phyloP scores from a whole-genome alignment of 2,797 vertebrate species.

The Sebastes minor region DNA sequence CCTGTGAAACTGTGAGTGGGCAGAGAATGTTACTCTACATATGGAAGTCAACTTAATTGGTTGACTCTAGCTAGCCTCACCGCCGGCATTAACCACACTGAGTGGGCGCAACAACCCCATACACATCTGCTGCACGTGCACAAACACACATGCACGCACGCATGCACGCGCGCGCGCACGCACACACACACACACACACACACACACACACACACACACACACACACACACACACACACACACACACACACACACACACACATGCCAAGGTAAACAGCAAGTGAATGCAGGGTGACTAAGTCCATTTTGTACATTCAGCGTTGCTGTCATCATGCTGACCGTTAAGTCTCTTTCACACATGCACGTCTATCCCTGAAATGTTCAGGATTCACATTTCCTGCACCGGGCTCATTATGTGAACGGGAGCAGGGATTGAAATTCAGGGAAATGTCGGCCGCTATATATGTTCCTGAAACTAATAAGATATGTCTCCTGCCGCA shows the following conservation, averaged over 20 bases:
- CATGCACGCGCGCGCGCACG: background rate
- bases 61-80: conserved; percentile 48
- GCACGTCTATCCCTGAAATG: too few relatives aligned
- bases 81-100: conserved; percentile 19
- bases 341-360: background rate
- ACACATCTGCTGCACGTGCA: background rate
- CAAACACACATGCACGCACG: background rate
- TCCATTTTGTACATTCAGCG: background rate
- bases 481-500: background rate
- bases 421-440: background rate
- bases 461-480: background rate
- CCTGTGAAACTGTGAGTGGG: conserved; percentile 38
- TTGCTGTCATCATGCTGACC: background rate
- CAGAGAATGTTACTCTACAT: conserved; percentile 23
- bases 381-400: background rate
- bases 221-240: background rate
- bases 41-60: conserved; percentile 61
- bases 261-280: background rate
- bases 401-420: background rate
- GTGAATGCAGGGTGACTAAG: background rate
- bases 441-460: background rate
- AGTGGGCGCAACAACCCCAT: conserved; percentile 10
- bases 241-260: background rate
- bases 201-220: background rate
- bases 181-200: background rate